Conservation (phyloP, 2,888 invertebrate genomes). For the Drosophila anomelani region DNA sequence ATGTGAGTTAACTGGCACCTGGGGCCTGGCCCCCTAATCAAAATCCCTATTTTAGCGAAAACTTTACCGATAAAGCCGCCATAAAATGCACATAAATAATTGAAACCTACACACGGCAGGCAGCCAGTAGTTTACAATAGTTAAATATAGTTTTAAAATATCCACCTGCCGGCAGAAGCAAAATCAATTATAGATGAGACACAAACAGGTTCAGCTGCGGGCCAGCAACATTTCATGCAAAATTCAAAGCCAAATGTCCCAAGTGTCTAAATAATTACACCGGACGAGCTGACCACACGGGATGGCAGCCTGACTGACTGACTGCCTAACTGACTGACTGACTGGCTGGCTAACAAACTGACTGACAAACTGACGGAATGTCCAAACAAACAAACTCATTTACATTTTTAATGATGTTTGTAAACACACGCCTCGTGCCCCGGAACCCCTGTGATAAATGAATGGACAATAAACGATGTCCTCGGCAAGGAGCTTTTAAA, state of each 20-base stretch:
- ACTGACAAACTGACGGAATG: slow-evolving; percentile 19
- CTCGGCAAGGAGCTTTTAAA: slow-evolving; percentile 41
- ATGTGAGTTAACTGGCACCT: slow-evolving; percentile 33
- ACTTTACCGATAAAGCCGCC: slow-evolving; percentile 58
- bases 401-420: slow-evolving; percentile 79
- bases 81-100: slow-evolving; percentile 58
- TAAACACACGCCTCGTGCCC: slow-evolving; percentile 54
- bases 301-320: slow-evolving; percentile 16
- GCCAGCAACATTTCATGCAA: slow-evolving; percentile 59
- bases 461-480: slow-evolving; percentile 39
- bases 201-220: slow-evolving; percentile 51
- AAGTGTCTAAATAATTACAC: slow-evolving; percentile 71
- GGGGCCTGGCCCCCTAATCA: slow-evolving; percentile 30
- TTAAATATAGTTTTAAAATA: slow-evolving; percentile 51
- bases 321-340: not conserved
- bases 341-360: slow-evolving; percentile 5
- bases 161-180: slow-evolving; percentile 27
- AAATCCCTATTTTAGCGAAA: slow-evolving; percentile 29
- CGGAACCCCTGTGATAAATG: slow-evolving; percentile 33
- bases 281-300: slow-evolving; percentile 44
- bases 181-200: slow-evolving; percentile 74
- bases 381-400: slow-evolving; percentile 73
- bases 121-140: slow-evolving; percentile 27
- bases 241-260: slow-evolving; percentile 63
- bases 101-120: slow-evolving; percentile 17